phyloP scores from a whole-genome alignment of 2,113 vertebrate genomes.

The Hydrochoerus hydrochaeris region DNA sequence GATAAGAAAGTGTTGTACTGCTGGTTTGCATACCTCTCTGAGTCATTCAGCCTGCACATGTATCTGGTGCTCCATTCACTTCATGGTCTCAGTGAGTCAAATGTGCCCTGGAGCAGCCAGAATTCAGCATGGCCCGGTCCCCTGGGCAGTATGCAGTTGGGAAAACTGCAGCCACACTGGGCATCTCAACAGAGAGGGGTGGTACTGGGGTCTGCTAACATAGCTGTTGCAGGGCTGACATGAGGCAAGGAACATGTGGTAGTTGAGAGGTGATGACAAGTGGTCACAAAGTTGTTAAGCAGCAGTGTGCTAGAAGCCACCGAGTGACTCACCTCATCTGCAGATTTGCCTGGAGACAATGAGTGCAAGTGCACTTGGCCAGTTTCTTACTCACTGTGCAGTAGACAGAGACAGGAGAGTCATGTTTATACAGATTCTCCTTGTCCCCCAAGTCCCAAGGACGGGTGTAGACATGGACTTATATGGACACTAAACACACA shows the following conservation, averaged over 20 bases:
- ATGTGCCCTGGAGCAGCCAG: not conserved
- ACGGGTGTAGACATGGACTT: not conserved
- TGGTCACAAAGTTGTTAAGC: not conserved
- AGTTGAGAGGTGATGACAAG: not conserved
- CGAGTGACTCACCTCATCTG: not conserved
- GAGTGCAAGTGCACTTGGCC: not conserved
- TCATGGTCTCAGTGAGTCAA: not conserved
- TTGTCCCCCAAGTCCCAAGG: not conserved
- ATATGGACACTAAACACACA: no score
- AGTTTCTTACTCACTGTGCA: not conserved
- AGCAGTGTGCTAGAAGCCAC: not conserved
- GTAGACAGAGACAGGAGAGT: not conserved
- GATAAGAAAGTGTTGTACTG: not conserved
- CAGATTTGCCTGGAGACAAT: not conserved
- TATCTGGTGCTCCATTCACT: not conserved
- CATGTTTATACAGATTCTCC: not conserved
- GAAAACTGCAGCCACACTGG: not conserved
- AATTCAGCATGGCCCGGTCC: not conserved
- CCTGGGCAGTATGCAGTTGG: not conserved
- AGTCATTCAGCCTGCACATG: fast-evolving
- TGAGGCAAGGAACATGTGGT: no score
- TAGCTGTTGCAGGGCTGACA: not conserved
- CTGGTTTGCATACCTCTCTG: not conserved
- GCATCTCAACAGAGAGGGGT: not conserved
- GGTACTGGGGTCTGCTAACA: not conserved